Evolutionary conservation across 2,888 invertebrate genomes (phyloP), one percentile per base, ranked within the genome.

Genomic region (Habrosyne pyritoides): DNA sequence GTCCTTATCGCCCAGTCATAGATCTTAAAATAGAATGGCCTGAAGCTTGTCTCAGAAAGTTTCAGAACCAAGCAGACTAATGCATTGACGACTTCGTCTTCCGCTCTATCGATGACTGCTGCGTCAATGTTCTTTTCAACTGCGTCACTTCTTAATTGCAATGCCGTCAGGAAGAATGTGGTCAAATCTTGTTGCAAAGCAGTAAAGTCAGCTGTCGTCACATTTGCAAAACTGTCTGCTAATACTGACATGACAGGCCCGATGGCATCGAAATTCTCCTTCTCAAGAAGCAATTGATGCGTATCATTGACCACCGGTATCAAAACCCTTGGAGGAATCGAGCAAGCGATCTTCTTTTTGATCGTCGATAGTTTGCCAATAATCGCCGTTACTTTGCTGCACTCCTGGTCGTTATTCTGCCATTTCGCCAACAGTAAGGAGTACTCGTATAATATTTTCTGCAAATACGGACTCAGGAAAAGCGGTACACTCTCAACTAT

Each of bases 1-100:
- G 92, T 90, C 61, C 95, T 93, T 47, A 95, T 93, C 0, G 98
- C 97, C 98, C 98, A 99, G 75, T 97, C 96, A 80, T 96, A 97
- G 14, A 98, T 93, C 89, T 96, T 95, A 73, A 96, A 95, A 84
- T 97, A 98, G 71, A 99, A 94, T 0, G 98, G 98, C 61, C 97
- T 94, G 86, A 99, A 99, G 46, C 95, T 95, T 0, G 95, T 95
- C 84, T 99, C 99, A 0, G 98, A 98, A 26, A 99, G 88, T 84
- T 98, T 98, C 52, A 99, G 87, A 24, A 98, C 95, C 71, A 98
- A 93, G 52, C 95, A 93, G 1, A 96, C 95, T n/a, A 98, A 87
- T 0, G 97, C 95, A 65, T 96, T 94, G 0, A 97, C 94, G 0
- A 97, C 94, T 72, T 95, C 93, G 14, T 94, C 93, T 87, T 99